phyloP scores from a whole-genome alignment of 2,888 invertebrate genomes.

The Apamea crenata region DNA sequence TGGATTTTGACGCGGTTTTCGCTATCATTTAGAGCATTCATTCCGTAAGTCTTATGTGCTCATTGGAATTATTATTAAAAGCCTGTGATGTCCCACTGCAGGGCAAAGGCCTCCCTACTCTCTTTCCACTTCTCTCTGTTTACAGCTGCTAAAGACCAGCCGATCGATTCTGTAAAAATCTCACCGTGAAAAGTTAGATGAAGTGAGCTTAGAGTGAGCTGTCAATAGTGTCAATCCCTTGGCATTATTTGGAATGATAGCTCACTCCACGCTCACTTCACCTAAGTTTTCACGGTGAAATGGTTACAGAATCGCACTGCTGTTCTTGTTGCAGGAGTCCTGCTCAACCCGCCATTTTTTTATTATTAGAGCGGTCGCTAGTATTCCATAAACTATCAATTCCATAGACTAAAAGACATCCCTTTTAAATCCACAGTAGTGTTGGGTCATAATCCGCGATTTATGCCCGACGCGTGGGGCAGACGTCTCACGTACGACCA shows the following conservation, averaged over 20 bases:
- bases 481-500: constrained; percentile 35
- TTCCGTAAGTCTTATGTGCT: background rate
- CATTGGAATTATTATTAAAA: background rate
- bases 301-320: too few relatives aligned
- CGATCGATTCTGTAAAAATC: too few relatives aligned
- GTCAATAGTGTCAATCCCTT: too few relatives aligned
- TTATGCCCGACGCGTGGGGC: constrained; percentile 33
- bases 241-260: too few relatives aligned
- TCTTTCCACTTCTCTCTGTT: background rate
- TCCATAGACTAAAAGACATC: constrained; percentile 23
- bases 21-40: background rate
- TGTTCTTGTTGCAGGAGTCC: background rate
- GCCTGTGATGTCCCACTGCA: background rate
- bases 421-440: constrained; percentile 25
- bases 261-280: too few relatives aligned
- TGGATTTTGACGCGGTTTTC: background rate
- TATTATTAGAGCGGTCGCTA: background rate
- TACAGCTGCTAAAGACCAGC: background rate
- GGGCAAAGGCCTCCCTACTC: too few relatives aligned
- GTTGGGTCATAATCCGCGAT: constrained; percentile 47
- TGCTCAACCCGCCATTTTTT: background rate
- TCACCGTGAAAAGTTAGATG: too few relatives aligned
- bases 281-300: too few relatives aligned
- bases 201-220: too few relatives aligned
- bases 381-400: constrained; percentile 26